Conservation (phyloP, 2,113 vertebrate species). For the Hyperopisus bebe region DNA sequence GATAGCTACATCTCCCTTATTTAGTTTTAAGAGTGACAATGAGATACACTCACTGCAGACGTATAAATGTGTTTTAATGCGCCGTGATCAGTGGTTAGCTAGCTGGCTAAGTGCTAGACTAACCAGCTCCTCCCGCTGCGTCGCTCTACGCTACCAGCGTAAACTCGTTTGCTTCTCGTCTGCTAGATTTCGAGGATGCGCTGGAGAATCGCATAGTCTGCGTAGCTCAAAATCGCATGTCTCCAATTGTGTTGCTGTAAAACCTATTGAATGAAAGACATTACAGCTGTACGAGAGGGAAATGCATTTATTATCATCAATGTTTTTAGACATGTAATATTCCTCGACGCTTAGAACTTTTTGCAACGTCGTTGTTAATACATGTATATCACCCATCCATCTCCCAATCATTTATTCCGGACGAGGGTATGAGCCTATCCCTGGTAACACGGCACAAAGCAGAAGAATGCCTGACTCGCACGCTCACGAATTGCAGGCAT, state of each 20-base stretch:
- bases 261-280: not conserved
- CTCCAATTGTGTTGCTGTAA: not conserved
- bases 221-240: not conserved
- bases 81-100: not conserved
- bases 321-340: not conserved
- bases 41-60: not conserved
- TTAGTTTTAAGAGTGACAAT: not conserved
- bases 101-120: constrained; percentile 6
- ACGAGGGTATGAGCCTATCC: not conserved
- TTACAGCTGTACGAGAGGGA: not conserved
- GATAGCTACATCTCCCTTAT: not conserved
- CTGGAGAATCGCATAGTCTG: not conserved
- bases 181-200: not conserved
- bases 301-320: not conserved
- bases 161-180: not conserved
- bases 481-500: not conserved
- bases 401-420: not conserved
- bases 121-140: not conserved
- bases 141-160: not conserved
- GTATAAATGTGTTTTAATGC: not conserved
- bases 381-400: not conserved
- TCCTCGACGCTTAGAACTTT: not conserved
- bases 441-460: not conserved
- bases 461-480: not conserved
- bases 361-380: not conserved